Percentiles rank a stretch among this genome's conserved stretches.
phyloP scores from a whole-genome alignment of 2,797 vertebrate genomes.

The Anisognathus igniventris region DNA sequence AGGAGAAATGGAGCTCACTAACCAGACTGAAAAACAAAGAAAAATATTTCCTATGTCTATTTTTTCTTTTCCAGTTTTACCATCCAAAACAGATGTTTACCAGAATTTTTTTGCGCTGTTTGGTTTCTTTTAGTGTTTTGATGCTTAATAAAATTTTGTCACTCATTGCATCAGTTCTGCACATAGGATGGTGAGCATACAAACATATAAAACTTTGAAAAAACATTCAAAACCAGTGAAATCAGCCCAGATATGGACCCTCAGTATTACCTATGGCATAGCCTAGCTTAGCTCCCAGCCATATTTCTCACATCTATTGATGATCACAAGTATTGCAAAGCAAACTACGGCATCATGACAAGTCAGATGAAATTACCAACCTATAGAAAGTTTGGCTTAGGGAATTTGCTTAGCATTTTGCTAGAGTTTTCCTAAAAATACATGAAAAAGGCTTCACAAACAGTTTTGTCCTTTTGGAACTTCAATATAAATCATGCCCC shows the following conservation, averaged over 20 bases:
- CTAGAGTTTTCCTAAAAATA: not conserved
- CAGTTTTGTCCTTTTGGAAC: not conserved
- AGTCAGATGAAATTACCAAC: not conserved
- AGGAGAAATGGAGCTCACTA: not conserved
- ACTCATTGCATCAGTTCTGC: not conserved
- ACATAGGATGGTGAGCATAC: fast-evolving
- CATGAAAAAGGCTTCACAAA: not conserved
- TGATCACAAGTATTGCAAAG: not conserved
- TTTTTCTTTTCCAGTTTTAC: not conserved
- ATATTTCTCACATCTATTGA: fast-evolving
- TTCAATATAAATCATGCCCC: not conserved
- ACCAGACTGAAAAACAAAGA: not conserved
- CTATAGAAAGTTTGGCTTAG: not conserved
- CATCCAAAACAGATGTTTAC: not conserved
- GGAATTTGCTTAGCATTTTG: not conserved
- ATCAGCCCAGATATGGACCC: fast-evolving
- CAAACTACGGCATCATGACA: not conserved
- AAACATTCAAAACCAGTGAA: not conserved
- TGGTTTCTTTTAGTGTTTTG: not conserved
- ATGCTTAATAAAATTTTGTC: not conserved
- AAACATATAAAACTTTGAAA: not conserved
- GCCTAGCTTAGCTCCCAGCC: not conserved
- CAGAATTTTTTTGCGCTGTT: not conserved
- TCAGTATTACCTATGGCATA: not conserved
- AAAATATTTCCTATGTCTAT: not conserved